These are phyloP conservation scores for Rhyacichthys aspro DNA, from an alignment of 2,797 vertebrate genomes.

Conservation along the genomic window DNA sequence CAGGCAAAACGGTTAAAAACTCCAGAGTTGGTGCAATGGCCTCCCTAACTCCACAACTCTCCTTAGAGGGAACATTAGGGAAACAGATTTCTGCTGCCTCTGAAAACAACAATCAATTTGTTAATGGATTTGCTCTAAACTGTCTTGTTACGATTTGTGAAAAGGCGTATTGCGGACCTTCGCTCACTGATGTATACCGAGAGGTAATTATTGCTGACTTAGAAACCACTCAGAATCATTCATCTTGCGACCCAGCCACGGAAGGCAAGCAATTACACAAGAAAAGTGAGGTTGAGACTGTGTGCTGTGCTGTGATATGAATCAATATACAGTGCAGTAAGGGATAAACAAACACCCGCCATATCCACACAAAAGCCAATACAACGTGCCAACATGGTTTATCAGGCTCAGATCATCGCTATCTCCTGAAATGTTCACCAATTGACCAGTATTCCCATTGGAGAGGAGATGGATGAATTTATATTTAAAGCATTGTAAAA, in stretches of 20 bases:
- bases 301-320: neutral
- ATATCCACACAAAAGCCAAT: neutral
- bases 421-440: neutral
- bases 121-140: conserved; percentile 53
- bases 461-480: neutral
- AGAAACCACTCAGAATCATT: conserved; percentile 47
- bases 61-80: conserved; percentile 37
- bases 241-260: conserved; percentile 38
- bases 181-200: conserved; percentile 37
- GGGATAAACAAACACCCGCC: conserved; percentile 14
- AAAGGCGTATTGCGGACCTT: conserved; percentile 15
- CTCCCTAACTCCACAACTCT: conserved; percentile 35
- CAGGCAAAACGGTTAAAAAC: conserved; percentile 33
- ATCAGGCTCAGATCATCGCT: neutral
- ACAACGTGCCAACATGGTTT: neutral
- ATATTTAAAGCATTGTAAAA: neutral
- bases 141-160: conserved; percentile 46
- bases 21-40: conserved; percentile 27
- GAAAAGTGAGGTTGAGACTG: too few species aligned
- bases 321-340: conserved; percentile 33
- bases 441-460: neutral
- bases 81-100: conserved; percentile 52
- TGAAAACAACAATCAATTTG: conserved; percentile 54
- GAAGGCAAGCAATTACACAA: conserved; percentile 26
- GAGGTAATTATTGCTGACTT: conserved; percentile 64